These are phyloP conservation scores for Chinchilla lanigera DNA, from an alignment of 2,113 vertebrate species.

Conservation along the genomic window DNA sequence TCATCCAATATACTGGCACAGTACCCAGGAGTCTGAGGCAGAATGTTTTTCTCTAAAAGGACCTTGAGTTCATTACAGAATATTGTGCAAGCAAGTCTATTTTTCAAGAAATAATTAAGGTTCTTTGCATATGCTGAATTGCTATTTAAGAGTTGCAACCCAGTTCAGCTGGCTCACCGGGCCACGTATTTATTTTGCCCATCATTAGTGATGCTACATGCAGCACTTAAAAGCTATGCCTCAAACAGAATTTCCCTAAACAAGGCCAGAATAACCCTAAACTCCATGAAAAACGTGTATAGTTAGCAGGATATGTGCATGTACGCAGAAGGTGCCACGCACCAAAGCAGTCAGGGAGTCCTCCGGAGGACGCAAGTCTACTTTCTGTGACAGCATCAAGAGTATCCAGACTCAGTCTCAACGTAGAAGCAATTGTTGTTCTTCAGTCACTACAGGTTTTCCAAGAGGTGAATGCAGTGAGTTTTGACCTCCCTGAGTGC, in stretches of 20 bases:
- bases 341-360: background rate
- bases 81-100: background rate
- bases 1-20: background rate
- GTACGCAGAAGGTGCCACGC: background rate
- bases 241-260: slow-evolving; percentile 55
- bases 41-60: background rate
- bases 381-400: slow-evolving; percentile 34
- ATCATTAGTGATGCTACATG: background rate
- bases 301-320: background rate
- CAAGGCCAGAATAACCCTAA: slow-evolving; percentile 58
- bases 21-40: background rate
- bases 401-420: background rate
- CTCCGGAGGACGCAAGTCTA: background rate
- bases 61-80: background rate
- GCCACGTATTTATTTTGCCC: background rate
- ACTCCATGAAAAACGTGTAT: background rate
- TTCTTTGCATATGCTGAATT: background rate
- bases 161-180: background rate
- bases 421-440: slow-evolving; percentile 53
- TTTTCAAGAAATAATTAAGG: rapidly evolving
- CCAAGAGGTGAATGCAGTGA: background rate
- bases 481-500: slow-evolving; percentile 30
- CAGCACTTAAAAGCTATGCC: background rate
- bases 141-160: background rate
- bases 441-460: slow-evolving; percentile 36